Conservation (phyloP, 2,888 invertebrate genomes). For the Spialia ferax region DNA sequence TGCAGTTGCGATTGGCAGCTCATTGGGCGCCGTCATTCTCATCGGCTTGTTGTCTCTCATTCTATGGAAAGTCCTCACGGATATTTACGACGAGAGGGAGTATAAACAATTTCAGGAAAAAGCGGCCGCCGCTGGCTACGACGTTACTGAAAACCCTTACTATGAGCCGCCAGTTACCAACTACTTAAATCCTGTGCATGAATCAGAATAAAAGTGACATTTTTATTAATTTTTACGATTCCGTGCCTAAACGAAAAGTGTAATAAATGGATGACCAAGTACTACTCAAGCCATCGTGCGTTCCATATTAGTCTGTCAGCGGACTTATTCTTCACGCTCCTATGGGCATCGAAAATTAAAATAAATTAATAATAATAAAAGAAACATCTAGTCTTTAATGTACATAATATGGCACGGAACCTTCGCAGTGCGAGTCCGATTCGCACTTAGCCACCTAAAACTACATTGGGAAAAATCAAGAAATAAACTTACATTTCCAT, state of each 20-base stretch:
- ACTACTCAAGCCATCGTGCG: too few species aligned
- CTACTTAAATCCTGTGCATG: constrained; percentile 62
- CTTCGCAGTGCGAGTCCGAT: too few species aligned
- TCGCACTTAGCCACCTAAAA: too few species aligned
- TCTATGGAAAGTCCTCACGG: constrained; percentile 68
- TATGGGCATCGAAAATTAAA: too few species aligned
- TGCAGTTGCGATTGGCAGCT: constrained; percentile 66
- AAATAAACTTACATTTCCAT: neutral
- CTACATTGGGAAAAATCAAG: neutral
- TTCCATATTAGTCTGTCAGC: too few species aligned
- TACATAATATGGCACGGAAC: too few species aligned
- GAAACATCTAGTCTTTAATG: too few species aligned
- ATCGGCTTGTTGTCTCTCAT: constrained; percentile 70
- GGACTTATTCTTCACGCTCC: too few species aligned
- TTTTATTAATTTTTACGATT: neutral
- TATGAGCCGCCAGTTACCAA: constrained; percentile 58
- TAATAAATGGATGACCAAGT: too few species aligned
- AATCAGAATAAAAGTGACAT: neutral
- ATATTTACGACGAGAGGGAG: constrained; percentile 66
- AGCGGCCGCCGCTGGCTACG: constrained; percentile 58
- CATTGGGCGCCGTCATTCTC: constrained; percentile 62
- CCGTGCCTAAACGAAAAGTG: too few species aligned
- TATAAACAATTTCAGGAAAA: constrained; percentile 63
- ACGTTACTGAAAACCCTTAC: constrained; percentile 56
- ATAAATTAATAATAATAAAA: too few species aligned